Evolutionary conservation across 2,797 vertebrate genomes (phyloP), one percentile per base, ranked within the genome.

Genomic region (Xiphorhynchus erythropygius): DNA sequence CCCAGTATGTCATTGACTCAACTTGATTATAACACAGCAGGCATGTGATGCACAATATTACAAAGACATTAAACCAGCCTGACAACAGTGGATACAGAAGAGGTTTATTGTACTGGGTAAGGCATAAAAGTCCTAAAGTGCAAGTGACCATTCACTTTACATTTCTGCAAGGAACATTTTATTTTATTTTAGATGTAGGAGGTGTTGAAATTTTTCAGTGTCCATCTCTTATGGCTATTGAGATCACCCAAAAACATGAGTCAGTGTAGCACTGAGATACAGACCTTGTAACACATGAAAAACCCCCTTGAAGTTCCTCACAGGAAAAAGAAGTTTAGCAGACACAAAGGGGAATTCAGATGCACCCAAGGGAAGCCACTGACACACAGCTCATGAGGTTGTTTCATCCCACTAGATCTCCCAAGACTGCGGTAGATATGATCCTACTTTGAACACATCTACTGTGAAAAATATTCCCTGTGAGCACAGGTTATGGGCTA

Each of bases 21-120:
- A 95, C 73, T 91, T 70, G 79, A 96, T 96, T 94, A 92, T 77
- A 91, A 89, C 90, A 65, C 87, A 93, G 79, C 82, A 92, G 87
- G 89, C 79, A 87, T 68, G 73, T 80, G 62, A 94, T 60, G 69
- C 53, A 87, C 64, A 76, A 44, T 78, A 78, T 70, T 87, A 67
- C 68, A 68, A 83, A 84, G 78, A 55, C 37, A 69, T 65, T 86
- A 82, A 87, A 83, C 12, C 28, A 82, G 13, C 5, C 64, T 82
- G 70, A 77, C 37, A 87, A 41, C 13, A 84, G 16, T 23, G 67
- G 25, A 32, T 73, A 37, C 8, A 32, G 25, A 76, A 63, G 28
- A 63, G 11, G 47, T 67, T 49, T 57, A 39, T 30, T 46, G 22
- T 46, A 14, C 17, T 39, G 30, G 25, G 18, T 22, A 79, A 89